phyloP scores from a whole-genome alignment of 2,113 vertebrate genomes.

The Leucosticte australis region DNA sequence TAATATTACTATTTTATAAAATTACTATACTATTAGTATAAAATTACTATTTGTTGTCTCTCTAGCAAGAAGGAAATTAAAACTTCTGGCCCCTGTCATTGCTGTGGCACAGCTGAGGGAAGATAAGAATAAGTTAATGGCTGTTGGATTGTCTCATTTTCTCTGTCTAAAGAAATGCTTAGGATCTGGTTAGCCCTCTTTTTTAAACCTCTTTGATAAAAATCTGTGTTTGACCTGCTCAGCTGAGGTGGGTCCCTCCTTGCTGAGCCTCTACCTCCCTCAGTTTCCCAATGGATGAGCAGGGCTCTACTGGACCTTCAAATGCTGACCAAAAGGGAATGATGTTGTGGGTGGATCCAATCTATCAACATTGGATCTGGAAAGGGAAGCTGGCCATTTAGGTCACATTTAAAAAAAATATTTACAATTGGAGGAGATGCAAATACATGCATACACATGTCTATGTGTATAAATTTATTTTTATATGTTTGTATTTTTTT shows the following conservation, averaged over 20 bases:
- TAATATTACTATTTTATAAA: too few relatives aligned
- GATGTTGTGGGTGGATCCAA: neutral
- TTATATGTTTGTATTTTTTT: neutral
- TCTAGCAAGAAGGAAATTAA: neutral
- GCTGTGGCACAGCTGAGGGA: neutral
- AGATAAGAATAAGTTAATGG: neutral
- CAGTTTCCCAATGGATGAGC: neutral
- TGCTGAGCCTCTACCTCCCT: neutral
- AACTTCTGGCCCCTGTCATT: neutral
- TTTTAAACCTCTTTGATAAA: neutral
- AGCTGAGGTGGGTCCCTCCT: neutral
- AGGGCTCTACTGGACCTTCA: neutral
- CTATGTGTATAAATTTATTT: neutral
- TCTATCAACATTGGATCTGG: neutral
- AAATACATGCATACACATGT: accelerated
- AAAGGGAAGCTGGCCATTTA: neutral
- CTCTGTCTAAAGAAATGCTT: conserved; percentile 12
- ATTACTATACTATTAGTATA: neutral
- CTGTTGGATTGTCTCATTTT: neutral
- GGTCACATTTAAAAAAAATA: neutral
- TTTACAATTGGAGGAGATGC: neutral
- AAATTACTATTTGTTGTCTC: neutral
- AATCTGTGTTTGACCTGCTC: neutral
- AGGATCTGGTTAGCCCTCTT: neutral
- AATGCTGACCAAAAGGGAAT: neutral